Conservation (phyloP, 1,140 invertebrate genomes). For the Mizuhopecten yessoensis region DNA sequence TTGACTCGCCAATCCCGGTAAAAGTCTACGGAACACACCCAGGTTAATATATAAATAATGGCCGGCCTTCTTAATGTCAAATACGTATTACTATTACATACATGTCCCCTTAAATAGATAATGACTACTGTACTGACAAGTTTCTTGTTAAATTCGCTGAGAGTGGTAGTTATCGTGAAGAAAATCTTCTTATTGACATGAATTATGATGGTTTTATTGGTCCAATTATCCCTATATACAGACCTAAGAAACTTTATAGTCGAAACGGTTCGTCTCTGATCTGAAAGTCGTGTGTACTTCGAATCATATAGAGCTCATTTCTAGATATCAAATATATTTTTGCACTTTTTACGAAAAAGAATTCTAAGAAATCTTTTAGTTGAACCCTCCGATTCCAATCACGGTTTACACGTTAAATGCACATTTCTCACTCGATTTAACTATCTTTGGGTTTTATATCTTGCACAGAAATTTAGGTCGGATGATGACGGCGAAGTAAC, state of each 20-base stretch:
- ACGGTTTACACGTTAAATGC: no score
- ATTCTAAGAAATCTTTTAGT: no score
- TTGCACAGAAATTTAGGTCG: no score
- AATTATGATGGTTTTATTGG: not conserved
- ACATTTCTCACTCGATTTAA: no score
- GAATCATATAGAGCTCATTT: no score
- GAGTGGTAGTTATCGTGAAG: not conserved
- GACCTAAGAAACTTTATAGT: not conserved
- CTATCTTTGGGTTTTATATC: no score
- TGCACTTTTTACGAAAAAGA: not conserved
- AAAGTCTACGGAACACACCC: not conserved
- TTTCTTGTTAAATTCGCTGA: not conserved
- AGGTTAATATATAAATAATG: not conserved
- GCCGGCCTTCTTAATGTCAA: not conserved
- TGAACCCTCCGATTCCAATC: no score
- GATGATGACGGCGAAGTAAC: no score
- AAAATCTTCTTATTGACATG: not conserved
- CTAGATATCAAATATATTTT: not conserved
- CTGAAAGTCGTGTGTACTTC: no score
- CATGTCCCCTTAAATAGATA: not conserved
- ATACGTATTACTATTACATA: not conserved
- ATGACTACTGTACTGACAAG: not conserved
- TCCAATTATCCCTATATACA: not conserved
- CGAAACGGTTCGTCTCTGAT: not conserved
- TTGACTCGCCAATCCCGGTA: conserved; percentile 3